Evolutionary conservation across 2,797 vertebrate genomes (phyloP).

Genomic region (Pseudotriccus pelzelni): DNA sequence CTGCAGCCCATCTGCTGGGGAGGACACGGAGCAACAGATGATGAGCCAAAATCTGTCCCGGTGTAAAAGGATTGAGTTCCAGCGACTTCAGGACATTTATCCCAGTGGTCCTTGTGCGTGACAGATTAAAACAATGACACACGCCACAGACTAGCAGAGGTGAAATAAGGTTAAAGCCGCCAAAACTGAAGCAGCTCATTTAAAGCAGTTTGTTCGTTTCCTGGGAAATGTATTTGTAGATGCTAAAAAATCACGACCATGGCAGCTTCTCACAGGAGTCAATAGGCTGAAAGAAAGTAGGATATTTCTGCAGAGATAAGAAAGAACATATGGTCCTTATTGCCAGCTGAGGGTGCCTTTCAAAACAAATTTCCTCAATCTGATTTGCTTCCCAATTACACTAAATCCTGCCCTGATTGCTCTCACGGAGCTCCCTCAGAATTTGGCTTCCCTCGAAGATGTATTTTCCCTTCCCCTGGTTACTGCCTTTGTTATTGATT

Average conservation of each 20-base stretch:
- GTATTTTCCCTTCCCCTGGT: conserved; percentile 15
- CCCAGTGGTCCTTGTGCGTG: background rate
- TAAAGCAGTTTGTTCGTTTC: background rate
- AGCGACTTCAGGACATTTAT: background rate
- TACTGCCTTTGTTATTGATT: background rate
- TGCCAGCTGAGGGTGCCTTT: background rate
- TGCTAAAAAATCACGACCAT: background rate
- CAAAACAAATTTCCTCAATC: conserved; percentile 23
- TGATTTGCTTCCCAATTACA: conserved; percentile 50
- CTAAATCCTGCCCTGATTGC: conserved; percentile 30
- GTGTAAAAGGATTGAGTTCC: background rate
- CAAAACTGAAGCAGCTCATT: background rate
- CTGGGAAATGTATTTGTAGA: background rate
- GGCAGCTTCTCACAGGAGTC: background rate
- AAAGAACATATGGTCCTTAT: background rate
- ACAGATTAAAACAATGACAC: background rate
- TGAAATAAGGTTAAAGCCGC: background rate
- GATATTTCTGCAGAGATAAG: background rate
- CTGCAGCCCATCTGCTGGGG: background rate
- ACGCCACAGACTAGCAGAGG: background rate
- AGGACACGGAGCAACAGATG: background rate
- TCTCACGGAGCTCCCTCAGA: background rate
- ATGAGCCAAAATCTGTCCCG: conserved; percentile 1
- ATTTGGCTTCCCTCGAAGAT: conserved; percentile 16
- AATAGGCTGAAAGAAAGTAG: background rate